A percentile compares a stretch with the other conserved stretches of the same genome.
Evolutionary conservation across 1,140 invertebrate species (phyloP).

Genomic region (Sycobia sp.): DNA sequence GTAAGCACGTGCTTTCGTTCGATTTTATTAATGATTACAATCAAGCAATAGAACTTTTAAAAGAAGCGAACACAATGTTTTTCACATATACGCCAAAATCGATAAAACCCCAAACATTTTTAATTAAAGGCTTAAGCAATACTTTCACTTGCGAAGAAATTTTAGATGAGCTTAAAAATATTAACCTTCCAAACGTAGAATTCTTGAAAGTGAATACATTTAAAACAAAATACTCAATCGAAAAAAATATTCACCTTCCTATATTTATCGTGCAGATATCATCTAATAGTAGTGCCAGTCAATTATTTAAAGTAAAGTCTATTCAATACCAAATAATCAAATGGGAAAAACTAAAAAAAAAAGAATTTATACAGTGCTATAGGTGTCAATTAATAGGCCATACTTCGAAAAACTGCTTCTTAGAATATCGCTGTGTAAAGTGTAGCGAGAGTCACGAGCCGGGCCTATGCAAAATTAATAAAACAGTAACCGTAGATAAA

Average conservation of each 20-base stretch:
- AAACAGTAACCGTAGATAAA: neutral
- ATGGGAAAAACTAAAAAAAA: slow-evolving; percentile 4
- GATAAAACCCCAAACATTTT: neutral
- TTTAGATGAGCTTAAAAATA: neutral
- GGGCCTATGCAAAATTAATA: neutral
- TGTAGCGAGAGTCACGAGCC: slow-evolving; percentile 1
- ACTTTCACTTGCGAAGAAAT: neutral
- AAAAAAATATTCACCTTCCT: too few relatives aligned
- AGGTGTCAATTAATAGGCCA: slow-evolving; percentile 34
- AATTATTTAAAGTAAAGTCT: neutral
- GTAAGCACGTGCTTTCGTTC: too few relatives aligned
- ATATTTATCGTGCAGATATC: neutral
- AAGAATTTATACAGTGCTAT: neutral
- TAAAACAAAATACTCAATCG: neutral
- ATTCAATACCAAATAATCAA: neutral
- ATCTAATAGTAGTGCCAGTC: neutral
- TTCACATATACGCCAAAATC: slow-evolving; percentile 2
- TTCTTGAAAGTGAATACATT: neutral
- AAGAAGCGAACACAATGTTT: neutral
- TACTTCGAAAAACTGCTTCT: slow-evolving; percentile 7
- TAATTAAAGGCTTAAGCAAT: neutral
- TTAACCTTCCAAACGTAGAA: neutral
- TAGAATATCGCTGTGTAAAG: slow-evolving; percentile 22
- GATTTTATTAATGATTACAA: too few relatives aligned
- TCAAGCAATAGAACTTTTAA: too few relatives aligned